Evolutionary conservation across 2,113 vertebrate genomes (phyloP), one percentile per base, ranked within the genome.

Genomic region (Malaclemys terrapin): DNA sequence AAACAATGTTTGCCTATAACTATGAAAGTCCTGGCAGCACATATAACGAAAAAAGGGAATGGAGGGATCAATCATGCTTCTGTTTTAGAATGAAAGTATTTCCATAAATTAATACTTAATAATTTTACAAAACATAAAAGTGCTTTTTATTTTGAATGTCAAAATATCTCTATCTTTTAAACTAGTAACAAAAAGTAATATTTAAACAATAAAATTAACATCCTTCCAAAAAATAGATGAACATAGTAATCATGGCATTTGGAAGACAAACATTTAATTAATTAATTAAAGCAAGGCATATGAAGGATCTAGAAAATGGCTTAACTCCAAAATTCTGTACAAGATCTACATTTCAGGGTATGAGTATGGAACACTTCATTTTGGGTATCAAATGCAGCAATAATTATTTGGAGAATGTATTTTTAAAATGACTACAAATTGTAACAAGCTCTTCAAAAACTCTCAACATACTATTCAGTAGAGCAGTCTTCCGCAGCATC

Each of bases 41-140:
- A 38, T 45, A 86, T 54, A 85, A 65, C 82, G 93, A 95, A 97
- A 92, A 95, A 95, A 95, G 87, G 91, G 87, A 86, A 94, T 25
- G 2, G 38, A 86, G 80, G 42, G 54, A 79, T 1, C 57, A 47
- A 42, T 22, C 24, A 50, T 4, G 5, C 6, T 31, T 65, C 20
- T 72, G 13, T 17, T 90, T 85, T 1, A 82, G 49, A 92, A 93
- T 78, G 19, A 82, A 88, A 91, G 38, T 45, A 65, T 52, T 88
- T 93, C 85, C 82, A 87, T 75, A 59, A 79, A 69, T 84, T 93
- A 78, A 72, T 27, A 81, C 20, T 53, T 72, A 0, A 53, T 91
- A 54, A 88, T 93, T 65, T 88, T 62, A 72, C 49, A 82, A 91
- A 85, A 42, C 11, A 53, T 31, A 87, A 19, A 78, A 10, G 31